A percentile compares a stretch with the other conserved stretches of the same genome.
These are phyloP conservation scores for Hypotaenidia okinawae DNA, from an alignment of 2,797 vertebrate species.

Conservation along the genomic window DNA sequence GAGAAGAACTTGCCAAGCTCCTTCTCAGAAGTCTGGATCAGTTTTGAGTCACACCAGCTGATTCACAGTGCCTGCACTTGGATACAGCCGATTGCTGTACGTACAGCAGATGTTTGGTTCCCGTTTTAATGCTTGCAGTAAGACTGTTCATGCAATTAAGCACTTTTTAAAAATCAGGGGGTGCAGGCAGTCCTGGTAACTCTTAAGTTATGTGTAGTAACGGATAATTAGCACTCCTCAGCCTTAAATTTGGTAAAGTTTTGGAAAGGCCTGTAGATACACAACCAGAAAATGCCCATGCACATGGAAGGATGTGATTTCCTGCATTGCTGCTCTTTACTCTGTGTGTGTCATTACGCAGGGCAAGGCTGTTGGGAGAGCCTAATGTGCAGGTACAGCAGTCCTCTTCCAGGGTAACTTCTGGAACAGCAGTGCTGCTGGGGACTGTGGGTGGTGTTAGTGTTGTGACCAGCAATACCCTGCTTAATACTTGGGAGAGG, in stretches of 20 bases:
- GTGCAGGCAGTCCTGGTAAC: background rate
- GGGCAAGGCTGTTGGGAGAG: background rate
- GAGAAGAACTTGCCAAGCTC: background rate
- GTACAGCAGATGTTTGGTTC: conserved; percentile 11
- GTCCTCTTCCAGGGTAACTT: background rate
- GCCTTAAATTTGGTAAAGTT: background rate
- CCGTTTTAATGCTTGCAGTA: background rate
- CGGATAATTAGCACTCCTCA: background rate
- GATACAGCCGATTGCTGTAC: background rate
- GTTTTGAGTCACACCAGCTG: conserved; percentile 40
- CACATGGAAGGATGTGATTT: fast-evolving
- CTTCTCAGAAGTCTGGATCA: background rate
- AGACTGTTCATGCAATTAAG: conserved; percentile 7
- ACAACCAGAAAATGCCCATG: fast-evolving
- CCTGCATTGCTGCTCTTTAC: background rate
- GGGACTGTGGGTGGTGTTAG: fast-evolving
- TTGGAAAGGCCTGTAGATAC: background rate
- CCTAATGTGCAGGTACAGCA: fast-evolving
- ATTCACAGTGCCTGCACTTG: conserved; percentile 6
- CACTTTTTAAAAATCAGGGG: background rate
- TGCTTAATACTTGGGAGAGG: too few relatives aligned
- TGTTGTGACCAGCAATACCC: background rate
- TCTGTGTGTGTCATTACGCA: background rate
- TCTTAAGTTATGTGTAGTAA: background rate
- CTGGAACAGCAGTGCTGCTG: background rate